Evolutionary conservation across 1,140 invertebrate species (phyloP), one percentile per base, ranked within the genome.

Genomic region (Lepidurus packardi): DNA sequence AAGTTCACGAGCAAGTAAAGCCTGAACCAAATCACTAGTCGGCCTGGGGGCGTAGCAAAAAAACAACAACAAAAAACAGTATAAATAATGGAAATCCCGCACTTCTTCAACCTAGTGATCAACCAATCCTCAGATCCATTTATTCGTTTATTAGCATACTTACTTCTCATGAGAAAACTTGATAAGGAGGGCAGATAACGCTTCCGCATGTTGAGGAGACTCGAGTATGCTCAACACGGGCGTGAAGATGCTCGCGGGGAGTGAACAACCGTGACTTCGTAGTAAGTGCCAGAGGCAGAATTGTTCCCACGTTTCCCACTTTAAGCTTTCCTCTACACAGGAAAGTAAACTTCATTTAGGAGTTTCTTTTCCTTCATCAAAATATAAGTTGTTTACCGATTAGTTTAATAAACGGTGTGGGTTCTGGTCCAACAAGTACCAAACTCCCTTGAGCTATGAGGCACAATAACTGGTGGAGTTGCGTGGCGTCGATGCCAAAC

Each of bases 231-330:
- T 92, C 81, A 98, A 88, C 81, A 98, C 89, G 43, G 96, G 94
- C 84, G 98, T 87, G 76, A 98, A 90, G 16, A 65, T 21, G 53
- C 13, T 65, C 82, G 93, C 91, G 82, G 97, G 93, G 7, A 97
- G 89, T 11, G 93, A 91, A 82, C 98, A 93, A 84, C 96, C 93
- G 83, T 98, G 96, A 73, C 95, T 95, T 80, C 92, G 90, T 53
- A 98, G 89, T 44, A 99, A 87, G 86, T 98, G 95, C 97, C 97
- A 99, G 9, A 98, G 88, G 84, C 95, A 98, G 83, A 94, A 93
- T 83, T 99, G 97, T 85, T 98, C 97, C 82, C 97, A 95, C 1
- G 95, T 97, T 85, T 98, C 96, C 95, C 96, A 99, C 77, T 90
- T 89, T 76, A 98, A 86, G 83, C 93, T 98, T 11, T 92, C 91